Percentiles rank a stretch among this genome's conserved stretches.
These are phyloP conservation scores for Folsomia candida DNA, from an alignment of 2,888 invertebrate genomes.

Conservation along the genomic window DNA sequence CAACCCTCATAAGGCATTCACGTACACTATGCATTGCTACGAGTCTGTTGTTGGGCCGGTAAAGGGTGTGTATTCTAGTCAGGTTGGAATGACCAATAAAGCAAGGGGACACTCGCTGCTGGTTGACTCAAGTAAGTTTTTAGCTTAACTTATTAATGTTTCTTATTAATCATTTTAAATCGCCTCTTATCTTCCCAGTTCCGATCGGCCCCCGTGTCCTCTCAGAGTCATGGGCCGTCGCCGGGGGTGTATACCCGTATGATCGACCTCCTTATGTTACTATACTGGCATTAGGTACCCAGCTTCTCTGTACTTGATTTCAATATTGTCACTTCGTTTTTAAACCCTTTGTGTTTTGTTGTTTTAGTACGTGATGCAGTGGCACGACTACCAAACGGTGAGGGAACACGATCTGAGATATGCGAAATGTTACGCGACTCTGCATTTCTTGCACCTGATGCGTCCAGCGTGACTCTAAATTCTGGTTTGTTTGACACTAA, in stretches of 20 bases:
- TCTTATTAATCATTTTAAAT: too few species aligned
- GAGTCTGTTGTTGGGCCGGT: conserved; percentile 79
- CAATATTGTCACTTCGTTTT: not conserved
- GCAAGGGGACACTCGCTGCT: conserved; percentile 82
- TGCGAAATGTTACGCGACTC: conserved; percentile 80
- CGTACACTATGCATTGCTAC: conserved; percentile 82
- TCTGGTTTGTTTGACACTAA: too few species aligned
- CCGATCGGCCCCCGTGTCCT: too few species aligned
- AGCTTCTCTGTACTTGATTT: not conserved
- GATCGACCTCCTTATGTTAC: conserved; percentile 87
- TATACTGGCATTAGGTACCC: conserved; percentile 70
- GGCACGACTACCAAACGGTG: conserved; percentile 88
- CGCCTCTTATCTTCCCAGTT: too few species aligned
- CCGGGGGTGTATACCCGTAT: too few species aligned
- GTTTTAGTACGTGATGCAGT: conserved; percentile 80
- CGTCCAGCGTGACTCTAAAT: conserved; percentile 66
- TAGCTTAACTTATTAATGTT: too few species aligned
- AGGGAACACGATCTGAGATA: conserved; percentile 87
- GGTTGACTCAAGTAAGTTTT: too few species aligned
- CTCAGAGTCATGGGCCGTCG: too few species aligned
- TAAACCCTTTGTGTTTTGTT: not conserved
- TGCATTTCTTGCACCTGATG: conserved; percentile 61
- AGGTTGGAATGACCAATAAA: conserved; percentile 55
- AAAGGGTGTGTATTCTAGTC: conserved; percentile 67
- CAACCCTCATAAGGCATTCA: conserved; percentile 86